Percentiles rank a stretch among this genome's conserved stretches.
phyloP scores from a whole-genome alignment of 2,113 vertebrate genomes.

The Hippopotamus amphibius region DNA sequence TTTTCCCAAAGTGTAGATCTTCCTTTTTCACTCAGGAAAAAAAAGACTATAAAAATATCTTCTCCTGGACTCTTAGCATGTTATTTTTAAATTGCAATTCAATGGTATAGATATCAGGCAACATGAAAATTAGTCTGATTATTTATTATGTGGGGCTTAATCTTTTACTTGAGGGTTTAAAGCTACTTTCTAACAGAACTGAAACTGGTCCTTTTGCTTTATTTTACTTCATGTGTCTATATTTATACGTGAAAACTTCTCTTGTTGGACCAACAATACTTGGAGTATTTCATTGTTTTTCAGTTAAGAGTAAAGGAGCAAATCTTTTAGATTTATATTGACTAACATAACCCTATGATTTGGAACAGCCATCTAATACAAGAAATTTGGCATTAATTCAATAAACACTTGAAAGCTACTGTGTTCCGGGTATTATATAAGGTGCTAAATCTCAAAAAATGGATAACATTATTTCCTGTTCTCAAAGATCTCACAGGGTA shows the following conservation, averaged over 20 bases:
- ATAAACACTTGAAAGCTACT: neutral
- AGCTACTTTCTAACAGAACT: neutral
- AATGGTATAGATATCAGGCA: neutral
- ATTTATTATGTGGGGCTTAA: neutral
- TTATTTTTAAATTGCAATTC: neutral
- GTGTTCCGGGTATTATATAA: neutral
- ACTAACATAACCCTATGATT: neutral
- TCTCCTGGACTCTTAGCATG: neutral
- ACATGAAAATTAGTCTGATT: slow-evolving; percentile 36
- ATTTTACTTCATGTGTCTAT: neutral
- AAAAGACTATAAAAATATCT: slow-evolving; percentile 16
- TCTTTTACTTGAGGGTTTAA: slow-evolving; percentile 27
- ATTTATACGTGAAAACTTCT: neutral
- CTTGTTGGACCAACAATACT: neutral
- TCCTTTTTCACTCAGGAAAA: neutral
- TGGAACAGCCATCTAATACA: neutral
- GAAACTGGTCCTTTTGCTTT: neutral
- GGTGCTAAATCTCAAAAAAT: neutral
- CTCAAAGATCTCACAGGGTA: neutral
- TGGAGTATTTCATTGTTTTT: neutral
- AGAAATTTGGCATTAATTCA: neutral
- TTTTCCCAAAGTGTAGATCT: neutral
- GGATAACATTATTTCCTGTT: neutral
- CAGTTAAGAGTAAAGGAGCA: neutral
- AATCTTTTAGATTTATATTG: neutral